Evolutionary conservation across 2,888 invertebrate genomes (phyloP).

Genomic region (Limnephilus rhombicus): DNA sequence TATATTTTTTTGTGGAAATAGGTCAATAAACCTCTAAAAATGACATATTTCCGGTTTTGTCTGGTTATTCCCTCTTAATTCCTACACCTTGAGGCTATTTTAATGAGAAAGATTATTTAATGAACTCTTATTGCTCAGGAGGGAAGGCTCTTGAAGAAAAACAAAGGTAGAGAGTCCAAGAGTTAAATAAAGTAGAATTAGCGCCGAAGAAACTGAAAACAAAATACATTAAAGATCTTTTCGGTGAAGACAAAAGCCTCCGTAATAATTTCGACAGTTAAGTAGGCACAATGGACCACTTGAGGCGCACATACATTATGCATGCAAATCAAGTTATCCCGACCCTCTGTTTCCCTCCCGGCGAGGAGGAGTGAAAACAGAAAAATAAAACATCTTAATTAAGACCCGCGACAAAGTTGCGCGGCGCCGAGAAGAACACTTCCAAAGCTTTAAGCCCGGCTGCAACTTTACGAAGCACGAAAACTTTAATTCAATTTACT

Average conservation of each 20-base stretch:
- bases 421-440: constrained; percentile 50
- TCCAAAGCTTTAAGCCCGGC: constrained; percentile 42
- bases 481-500: constrained; percentile 66
- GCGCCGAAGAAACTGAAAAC: not conserved
- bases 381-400: constrained; percentile 59
- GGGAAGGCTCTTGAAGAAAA: not conserved
- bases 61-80: not conserved
- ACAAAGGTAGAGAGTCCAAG: not conserved
- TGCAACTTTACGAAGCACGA: constrained; percentile 55
- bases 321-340: constrained; percentile 62
- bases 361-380: constrained; percentile 41
- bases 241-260: not conserved
- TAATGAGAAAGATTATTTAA: not conserved
- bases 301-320: constrained; percentile 53
- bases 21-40: too few relatives aligned
- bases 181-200: not conserved
- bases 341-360: constrained; percentile 50
- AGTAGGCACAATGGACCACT: constrained; percentile 23
- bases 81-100: not conserved
- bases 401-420: constrained; percentile 55
- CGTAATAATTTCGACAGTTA: constrained; percentile 31
- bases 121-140: not conserved
- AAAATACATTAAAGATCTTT: not conserved
- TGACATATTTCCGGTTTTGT: too few relatives aligned
- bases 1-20: too few relatives aligned